Evolutionary conservation across 2,113 vertebrate species (phyloP), one percentile per base, ranked within the genome.

Genomic region (Hoplias malabaricus): DNA sequence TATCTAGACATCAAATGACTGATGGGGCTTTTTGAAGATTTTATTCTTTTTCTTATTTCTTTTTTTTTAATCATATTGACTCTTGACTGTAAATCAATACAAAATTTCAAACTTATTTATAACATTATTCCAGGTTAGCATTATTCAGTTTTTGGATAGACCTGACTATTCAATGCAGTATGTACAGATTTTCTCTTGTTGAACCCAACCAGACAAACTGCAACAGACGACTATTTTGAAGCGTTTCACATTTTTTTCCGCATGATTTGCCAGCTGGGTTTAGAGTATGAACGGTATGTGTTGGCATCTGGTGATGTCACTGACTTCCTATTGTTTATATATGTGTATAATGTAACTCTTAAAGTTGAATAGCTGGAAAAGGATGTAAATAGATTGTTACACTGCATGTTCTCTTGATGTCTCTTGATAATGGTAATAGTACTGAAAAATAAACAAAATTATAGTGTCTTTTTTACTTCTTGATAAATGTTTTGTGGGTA

Each of bases 401-500:
- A 54, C 43, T 73, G 75, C 80, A 81, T 77, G 80, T 62, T 81
- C 68, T 68, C 80, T 81, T 43, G 62, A 77, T 81, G 80, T 81
- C 16, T 53, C 33, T 48, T 48, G 5, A 69, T 54, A 57, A 43
- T 53, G 43, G 29, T 33, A 40, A 27, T 71, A 50, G 13, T 31
- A 79, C 34, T 57, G 34, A 68, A 43, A n/a, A 69, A 68, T 65
- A 75, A 75, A 75, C 11, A 36, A 66, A 65, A 53, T 31, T 53
- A 25, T 53, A 66, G 48, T 66, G 61, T 66, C 23, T 16, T 36
- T 43, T 66, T 75, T 40, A 75, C 36, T 75, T 74, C 43, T 46
- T 34, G 6, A 61, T 50, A 31, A 50, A 54, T 7, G 4, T 31
- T n/a, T 25, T 6, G 3, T 33, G 42, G 9, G 0, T 46, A 50